These are phyloP conservation scores for Listronotus bonariensis DNA, from an alignment of 1,140 invertebrate genomes.

Conservation along the genomic window DNA sequence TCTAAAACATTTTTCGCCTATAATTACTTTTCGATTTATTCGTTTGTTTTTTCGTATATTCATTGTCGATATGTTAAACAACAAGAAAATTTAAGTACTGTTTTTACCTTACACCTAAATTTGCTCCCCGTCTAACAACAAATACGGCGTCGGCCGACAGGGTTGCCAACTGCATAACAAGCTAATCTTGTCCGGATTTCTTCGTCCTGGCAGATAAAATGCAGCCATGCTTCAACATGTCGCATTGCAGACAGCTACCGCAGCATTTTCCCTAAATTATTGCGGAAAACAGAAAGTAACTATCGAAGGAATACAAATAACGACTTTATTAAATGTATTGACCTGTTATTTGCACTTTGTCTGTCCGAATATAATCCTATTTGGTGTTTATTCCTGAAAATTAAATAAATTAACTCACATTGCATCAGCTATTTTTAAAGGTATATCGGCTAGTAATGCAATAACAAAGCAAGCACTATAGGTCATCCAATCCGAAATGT, in stretches of 20 bases:
- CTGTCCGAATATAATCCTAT: not conserved
- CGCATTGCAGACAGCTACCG: conserved; percentile 44
- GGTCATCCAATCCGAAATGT: too few relatives aligned
- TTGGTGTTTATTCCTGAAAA: too few relatives aligned
- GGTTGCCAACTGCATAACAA: conserved; percentile 40
- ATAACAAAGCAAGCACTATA: too few relatives aligned
- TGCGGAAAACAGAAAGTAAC: conserved; percentile 27
- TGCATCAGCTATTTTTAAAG: too few relatives aligned
- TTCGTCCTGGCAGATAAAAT: conserved; percentile 40
- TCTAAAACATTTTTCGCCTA: too few relatives aligned
- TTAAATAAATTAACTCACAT: too few relatives aligned
- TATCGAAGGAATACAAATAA: conserved; percentile 22
- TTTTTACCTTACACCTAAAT: not conserved
- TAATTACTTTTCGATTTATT: too few relatives aligned
- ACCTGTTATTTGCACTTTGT: not conserved
- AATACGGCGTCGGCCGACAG: conserved; percentile 5
- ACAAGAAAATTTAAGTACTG: not conserved
- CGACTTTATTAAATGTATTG: not conserved
- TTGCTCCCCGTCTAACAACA: not conserved
- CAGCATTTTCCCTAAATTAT: conserved; percentile 38
- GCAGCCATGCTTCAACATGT: conserved; percentile 46
- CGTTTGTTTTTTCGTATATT: too few relatives aligned
- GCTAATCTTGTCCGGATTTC: conserved; percentile 34
- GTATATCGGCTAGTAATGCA: too few relatives aligned
- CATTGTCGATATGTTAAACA: too few relatives aligned